Evolutionary conservation across 1,140 invertebrate species (phyloP), one percentile per base, ranked within the genome.

Genomic region (Parasteatoda tepidariorum): DNA sequence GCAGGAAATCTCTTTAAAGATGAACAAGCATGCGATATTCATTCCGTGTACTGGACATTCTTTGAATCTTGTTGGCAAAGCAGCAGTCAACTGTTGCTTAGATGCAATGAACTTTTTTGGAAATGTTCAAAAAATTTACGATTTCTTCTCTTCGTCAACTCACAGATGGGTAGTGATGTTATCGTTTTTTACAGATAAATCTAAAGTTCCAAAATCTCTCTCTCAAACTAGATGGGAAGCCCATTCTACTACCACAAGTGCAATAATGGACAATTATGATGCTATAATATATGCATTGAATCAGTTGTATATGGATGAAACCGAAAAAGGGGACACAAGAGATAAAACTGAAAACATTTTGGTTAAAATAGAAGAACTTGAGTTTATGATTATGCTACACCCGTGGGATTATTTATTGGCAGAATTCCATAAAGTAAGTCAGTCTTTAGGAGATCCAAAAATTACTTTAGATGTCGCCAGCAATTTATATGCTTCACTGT

Each of bases 101-200:
- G 70, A 57, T 34, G 11, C 48, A 55, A 54, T 57, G 24, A 38
- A 68, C 38, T 55, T 73, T 15, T 73, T 73, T 41, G 33, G 33
- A 48, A 55, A 11, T 41, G 13, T 38, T 24, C 48, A 73, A n/a
- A 22, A 24, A 59, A 30, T 57, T 5, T 57, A 30, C 57, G 15
- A 11, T n/a, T 57, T 73, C 2, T 57, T 59, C 31, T 57, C 59
- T 28, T 62, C 59, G 2, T 62, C 24, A 13, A 3, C n/a, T 7
- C 59, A 62, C 30, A 62, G n/a, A 28, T 62, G 6, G 5, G 22
- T 15, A 28, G 5, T 30, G 30, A 6, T 0, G 59, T 62, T 62
- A 28, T 62, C 54, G 24, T 57, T 57, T 0, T 18, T 15, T 57
- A 18, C n/a, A n/a, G n/a, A n/a, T n/a, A n/a, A 57, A 57, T 1